Base-by-base conservation (phyloP, 2,888 invertebrate species). In the Drosophila planitibia region DNA sequence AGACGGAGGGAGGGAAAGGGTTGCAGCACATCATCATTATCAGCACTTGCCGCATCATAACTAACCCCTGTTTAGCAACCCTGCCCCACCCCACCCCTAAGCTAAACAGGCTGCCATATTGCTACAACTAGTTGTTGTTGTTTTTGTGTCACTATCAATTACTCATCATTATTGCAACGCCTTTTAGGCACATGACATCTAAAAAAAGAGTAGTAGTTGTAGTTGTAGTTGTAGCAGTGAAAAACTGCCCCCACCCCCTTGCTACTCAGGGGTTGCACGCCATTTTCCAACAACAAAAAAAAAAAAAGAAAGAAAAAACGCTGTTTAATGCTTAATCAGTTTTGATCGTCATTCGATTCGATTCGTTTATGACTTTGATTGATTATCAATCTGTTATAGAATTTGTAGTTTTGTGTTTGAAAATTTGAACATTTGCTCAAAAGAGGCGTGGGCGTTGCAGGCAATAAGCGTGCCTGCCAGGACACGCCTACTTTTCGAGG, bases 301-400 rank as follows among this genome's bases (percentile, higher is more conserved):
- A 52, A 52, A 28, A 16, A 44, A 52, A 44, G 14, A 47, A 22
- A 65, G 22, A 33, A 33, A 49, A 53, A 69, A 4, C 19, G 41
- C 70, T 70, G 44, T 32, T 73, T 76, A 80, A 73, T 74, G 74
- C 70, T 60, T 73, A 84, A 85, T 87, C 87, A 76, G 73, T 47
- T 73, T 57, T 79, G 59, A 78, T 81, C 76, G 63, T 79, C 66
- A 62, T 79, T 74, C 70, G 69, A 69, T 74, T 70, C 79, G 74
- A 72, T 72, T 70, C 79, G 74, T 76, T 91, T 92, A 90, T 91
- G 91, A 91, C 91, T 88, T 89, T 92, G 92, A 92, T 92, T 92
- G 92, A 92, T 92, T 92, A 85, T 85, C 78, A 85, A 84, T 74
- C 65, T 74, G 76, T 80, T 81, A 65, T 78, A 79, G 80, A 79